phyloP scores from a whole-genome alignment of 2,113 vertebrate species.

The Nothocercus nigrocapillus region DNA sequence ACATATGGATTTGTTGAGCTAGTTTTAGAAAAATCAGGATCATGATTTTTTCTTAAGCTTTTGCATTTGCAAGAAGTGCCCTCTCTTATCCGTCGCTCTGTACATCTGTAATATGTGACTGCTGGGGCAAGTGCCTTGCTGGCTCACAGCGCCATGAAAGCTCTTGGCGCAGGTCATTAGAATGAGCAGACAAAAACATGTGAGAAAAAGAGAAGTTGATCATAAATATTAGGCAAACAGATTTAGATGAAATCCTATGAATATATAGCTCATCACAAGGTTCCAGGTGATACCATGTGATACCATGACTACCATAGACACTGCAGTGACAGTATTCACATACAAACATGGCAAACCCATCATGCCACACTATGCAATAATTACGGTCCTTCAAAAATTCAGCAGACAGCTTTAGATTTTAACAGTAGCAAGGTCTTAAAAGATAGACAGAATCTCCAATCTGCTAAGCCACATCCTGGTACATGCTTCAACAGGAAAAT shows the following conservation, averaged over 20 bases:
- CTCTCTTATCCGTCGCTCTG: not conserved
- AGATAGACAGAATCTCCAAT: not conserved
- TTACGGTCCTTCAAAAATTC: not conserved
- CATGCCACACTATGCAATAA: not conserved
- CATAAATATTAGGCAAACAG: not conserved
- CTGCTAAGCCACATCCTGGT: not conserved
- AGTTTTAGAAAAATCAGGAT: not conserved
- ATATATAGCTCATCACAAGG: not conserved
- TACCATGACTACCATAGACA: not conserved
- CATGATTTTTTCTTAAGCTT: not conserved
- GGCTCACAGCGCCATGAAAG: not conserved
- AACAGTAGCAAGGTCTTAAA: not conserved
- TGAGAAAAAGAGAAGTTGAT: not conserved
- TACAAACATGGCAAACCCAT: not conserved
- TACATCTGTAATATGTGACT: not conserved
- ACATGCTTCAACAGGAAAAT: not conserved
- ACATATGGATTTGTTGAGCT: not conserved
- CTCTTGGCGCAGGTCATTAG: not conserved
- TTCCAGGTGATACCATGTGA: not conserved
- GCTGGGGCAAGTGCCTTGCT: not conserved
- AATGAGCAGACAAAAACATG: not conserved
- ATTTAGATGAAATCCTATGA: not conserved
- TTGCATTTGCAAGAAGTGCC: not conserved
- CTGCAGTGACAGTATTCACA: not conserved
- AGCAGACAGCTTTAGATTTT: not conserved